These are phyloP conservation scores for Drosophila quadrilineata DNA, from an alignment of 1,140 invertebrate species.

Conservation along the genomic window DNA sequence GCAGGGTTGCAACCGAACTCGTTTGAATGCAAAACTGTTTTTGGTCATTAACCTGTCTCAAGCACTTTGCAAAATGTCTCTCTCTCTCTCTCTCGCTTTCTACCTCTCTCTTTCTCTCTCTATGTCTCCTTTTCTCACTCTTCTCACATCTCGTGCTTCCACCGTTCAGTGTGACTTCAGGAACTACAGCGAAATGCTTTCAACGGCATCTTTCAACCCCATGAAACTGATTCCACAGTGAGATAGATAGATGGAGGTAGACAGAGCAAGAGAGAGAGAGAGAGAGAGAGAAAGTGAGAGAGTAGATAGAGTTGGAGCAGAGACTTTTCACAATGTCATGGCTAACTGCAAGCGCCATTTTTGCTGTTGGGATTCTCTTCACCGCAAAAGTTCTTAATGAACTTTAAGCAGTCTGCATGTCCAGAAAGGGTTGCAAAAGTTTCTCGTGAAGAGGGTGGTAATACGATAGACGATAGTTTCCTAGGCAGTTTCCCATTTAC, in stretches of 20 bases:
- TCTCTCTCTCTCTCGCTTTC: not conserved
- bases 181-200: constrained; percentile 68
- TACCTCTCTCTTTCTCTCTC: constrained; percentile 16
- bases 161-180: too few relatives aligned
- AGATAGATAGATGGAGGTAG: too few relatives aligned
- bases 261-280: too few relatives aligned
- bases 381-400: constrained; percentile 67
- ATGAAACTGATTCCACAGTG: constrained; percentile 17
- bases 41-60: constrained; percentile 76
- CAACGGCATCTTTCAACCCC: constrained; percentile 58
- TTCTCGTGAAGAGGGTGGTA: not conserved
- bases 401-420: constrained; percentile 51
- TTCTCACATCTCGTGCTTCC: too few relatives aligned
- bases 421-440: not conserved
- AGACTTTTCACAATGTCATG: constrained; percentile 70
- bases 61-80: constrained; percentile 62
- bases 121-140: not conserved
- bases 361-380: constrained; percentile 17
- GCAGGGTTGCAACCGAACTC: constrained; percentile 32
- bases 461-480: not conserved
- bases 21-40: constrained; percentile 74
- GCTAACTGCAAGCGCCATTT: constrained; percentile 52
- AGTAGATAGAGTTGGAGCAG: too few relatives aligned
- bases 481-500: constrained; percentile 6
- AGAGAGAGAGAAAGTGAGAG: too few relatives aligned